Base-by-base conservation (phyloP, 2,888 invertebrate species). In the Nymphalis urticae region DNA sequence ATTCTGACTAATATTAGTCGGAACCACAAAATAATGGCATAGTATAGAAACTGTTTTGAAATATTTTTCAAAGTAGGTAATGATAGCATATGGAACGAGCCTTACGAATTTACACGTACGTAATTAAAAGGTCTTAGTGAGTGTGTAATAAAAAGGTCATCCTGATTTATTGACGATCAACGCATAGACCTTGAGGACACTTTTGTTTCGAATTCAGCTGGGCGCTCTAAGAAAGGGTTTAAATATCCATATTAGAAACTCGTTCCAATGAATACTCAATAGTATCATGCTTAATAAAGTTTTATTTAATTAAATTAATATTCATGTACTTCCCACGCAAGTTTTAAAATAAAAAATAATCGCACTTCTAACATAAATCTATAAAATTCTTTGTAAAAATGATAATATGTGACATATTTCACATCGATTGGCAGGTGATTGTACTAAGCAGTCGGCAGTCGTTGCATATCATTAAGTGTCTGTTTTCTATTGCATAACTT, bases 401-500 rank as follows among this genome's bases (percentile, higher is more conserved):
- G 36, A 24, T 32, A 32, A 32, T 54, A 27, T 27, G 27, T 17
- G 72, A 72, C 70, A 77, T 75, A 78, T 77, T 77, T 79, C 77
- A 77, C 74, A 73, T 81, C 79, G 83, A 83, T 84, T 83, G 87
- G 83, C 87, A 86, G 86, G 85, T 86, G 85, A 86, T 85, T 85
- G 87, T 85, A 83, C 76, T 86, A 85, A 86, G 79, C 80, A 82
- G 80, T 78, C 77, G 77, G 69, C 82, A 79, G 80, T 77, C 78
- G 80, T 77, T 78, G 80, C 81, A 81, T 82, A 78, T 80, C 82
- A 85, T 85, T 85, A 79, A 83, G 47, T 58, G 64, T 87, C 84
- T 84, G 80, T 84, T 85, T 84, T 85, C 83, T 85, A 82, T 91
- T 90, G 89, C 90, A 87, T 90, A 89, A 89, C 83, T 86, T 83